Evolutionary conservation across 2,888 invertebrate genomes (phyloP), one percentile per base, ranked within the genome.

Genomic region (Aleiodes leptofemur): DNA sequence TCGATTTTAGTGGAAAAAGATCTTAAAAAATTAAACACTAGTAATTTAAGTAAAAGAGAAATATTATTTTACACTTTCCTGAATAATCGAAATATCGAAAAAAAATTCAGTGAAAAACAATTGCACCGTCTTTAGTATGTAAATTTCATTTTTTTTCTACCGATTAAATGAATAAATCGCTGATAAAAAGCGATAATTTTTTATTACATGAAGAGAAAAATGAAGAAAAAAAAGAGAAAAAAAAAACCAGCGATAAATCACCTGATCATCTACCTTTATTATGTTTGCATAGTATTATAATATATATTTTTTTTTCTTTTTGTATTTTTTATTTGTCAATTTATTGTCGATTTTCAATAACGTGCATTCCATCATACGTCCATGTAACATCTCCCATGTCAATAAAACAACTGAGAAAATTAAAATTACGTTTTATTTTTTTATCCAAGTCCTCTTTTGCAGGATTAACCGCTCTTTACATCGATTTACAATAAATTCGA

Each of bases 381-480:
- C 82, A 82, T 84, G 82, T 86, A 86, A 85, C 83, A 85, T 83
- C 81, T 82, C 83, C 83, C 83, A 86, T 85, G 86, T 86, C 86
- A 86, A 85, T 86, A 83, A 84, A 83, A 80, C 76, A 76, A 80
- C 80, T 76, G 71, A 77, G 80, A 78, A 80, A 80, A 77, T 34
- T 0, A 34, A 34, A 34, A 34, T 34, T 6, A 34, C 34, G 23
- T 23, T 23, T 23, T 23, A 23, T 23, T 23, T 23, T 23, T 23
- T n/a, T n/a, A n/a, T n/a, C n/a, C n/a, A n/a, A n/a, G n/a, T n/a
- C n/a, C n/a, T n/a, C n/a, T n/a, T n/a, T n/a, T n/a, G n/a, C n/a
- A n/a, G n/a, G n/a, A n/a, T n/a, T n/a, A n/a, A n/a, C n/a, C n/a
- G n/a, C n/a, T n/a, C n/a, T n/a, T n/a, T n/a, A n/a, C n/a, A n/a